Base-by-base conservation (phyloP, 92 coral and sea anemone species). In the Virgularia gustaviana region DNA sequence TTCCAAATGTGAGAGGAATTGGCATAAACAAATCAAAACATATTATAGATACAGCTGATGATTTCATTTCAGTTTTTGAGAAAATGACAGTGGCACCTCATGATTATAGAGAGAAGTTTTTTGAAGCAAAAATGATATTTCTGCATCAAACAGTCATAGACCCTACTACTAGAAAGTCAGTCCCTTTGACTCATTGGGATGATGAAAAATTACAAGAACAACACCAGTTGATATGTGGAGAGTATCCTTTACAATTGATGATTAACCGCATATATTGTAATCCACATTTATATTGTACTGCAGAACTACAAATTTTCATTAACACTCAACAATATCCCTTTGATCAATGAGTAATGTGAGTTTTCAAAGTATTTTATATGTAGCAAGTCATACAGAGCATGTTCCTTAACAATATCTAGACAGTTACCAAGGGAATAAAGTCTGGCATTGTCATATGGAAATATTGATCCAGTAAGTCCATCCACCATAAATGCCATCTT, bases 241-340 rank as follows among this genome's bases (percentile, higher is more conserved):
- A 60, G 85, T 80, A 80, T 80, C 85, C 85, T 80, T 80, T 41
- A n/a, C n/a, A n/a, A n/a, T n/a, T n/a, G n/a, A n/a, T n/a, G n/a
- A n/a, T n/a, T n/a, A n/a, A n/a, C n/a, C n/a, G n/a, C n/a, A n/a
- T n/a, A n/a, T n/a, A n/a, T n/a, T n/a, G n/a, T n/a, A n/a, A n/a
- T n/a, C n/a, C n/a, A n/a, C n/a, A n/a, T n/a, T n/a, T n/a, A n/a
- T n/a, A n/a, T n/a, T n/a, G n/a, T n/a, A n/a, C n/a, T n/a, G n/a
- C n/a, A n/a, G n/a, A n/a, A n/a, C n/a, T n/a, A n/a, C n/a, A n/a
- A n/a, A n/a, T n/a, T n/a, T n/a, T n/a, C n/a, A n/a, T n/a, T n/a
- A n/a, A n/a, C n/a, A n/a, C n/a, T n/a, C n/a, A n/a, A n/a, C n/a
- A n/a, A n/a, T n/a, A n/a, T n/a, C n/a, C n/a, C n/a, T n/a, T n/a